Base-by-base conservation (phyloP, 2,113 vertebrate species). In the Parotia lawesii region DNA sequence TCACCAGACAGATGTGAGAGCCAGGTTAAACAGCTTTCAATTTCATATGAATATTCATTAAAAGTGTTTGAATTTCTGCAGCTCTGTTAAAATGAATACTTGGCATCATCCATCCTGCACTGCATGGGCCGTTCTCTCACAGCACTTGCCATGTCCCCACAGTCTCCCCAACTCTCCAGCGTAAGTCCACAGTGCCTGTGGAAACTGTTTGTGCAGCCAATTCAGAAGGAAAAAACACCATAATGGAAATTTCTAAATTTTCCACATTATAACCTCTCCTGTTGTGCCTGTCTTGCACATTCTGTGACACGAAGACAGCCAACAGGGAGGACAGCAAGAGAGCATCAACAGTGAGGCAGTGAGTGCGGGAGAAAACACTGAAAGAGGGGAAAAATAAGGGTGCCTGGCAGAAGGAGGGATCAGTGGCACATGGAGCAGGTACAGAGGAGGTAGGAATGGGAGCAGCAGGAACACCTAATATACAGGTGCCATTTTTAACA, bases 1-100 rank as follows among this genome's bases (percentile, higher is more conserved):
- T 90, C 89, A 87, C 83, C 73, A 94, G 96, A 58, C 94, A 90
- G 80, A 90, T 93, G 86, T 80, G 76, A 94, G 86, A 95, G 90
- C 44, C 8, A 7, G 92, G 95, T 93, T 96, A 93, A 96, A 95
- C 65, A 90, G 94, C 83, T 74, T 94, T 91, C 79, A 8, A 56
- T 85, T 88, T 77, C n/a, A 3, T 25, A 50, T 88, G 85, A 95
- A 95, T 95, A 95, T 97, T 95, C 85, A 96, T 95, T 56, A 33
- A 33, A 93, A 85, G 27, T n/a, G 6, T 37, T 84, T 35, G 48
- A 74, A 94, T 81, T 90, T 64, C 80, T 81, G 48, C 64, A 71
- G 75, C 56, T 91, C 72, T 31, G 44, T 71, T 90, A 29, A 76
- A 86, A 87, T 2, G 47, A 94, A 64, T 13, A 48, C 47, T 67